Evolutionary conservation across 2,113 vertebrate genomes (phyloP).

Genomic region (Sturnira hondurensis): DNA sequence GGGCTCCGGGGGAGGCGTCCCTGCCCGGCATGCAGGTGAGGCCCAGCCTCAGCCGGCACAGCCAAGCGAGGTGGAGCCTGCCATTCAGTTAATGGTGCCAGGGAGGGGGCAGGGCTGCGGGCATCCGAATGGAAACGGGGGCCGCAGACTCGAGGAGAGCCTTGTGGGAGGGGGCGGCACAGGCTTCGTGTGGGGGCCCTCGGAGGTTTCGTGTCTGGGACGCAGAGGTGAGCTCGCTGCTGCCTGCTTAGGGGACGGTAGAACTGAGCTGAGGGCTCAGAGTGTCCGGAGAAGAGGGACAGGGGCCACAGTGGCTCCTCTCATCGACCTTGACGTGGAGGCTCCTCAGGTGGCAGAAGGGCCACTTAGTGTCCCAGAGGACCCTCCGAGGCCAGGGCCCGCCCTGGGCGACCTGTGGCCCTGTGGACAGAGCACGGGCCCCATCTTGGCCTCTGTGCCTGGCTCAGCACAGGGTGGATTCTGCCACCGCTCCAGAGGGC

Average conservation of each 20-base stretch:
- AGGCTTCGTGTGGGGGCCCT: not conserved
- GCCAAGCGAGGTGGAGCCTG: fast-evolving
- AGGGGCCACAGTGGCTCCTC: not conserved
- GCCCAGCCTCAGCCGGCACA: fast-evolving
- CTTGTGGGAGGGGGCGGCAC: fast-evolving
- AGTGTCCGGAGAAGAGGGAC: fast-evolving
- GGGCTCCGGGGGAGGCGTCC: not conserved
- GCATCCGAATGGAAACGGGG: not conserved
- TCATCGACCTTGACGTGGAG: not conserved
- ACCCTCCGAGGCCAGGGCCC: no score
- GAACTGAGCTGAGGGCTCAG: no score
- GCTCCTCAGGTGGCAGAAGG: not conserved
- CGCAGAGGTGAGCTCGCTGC: fast-evolving
- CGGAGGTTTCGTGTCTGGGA: no score
- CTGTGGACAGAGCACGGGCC: fast-evolving
- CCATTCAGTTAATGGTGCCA: not conserved
- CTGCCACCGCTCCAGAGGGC: not conserved
- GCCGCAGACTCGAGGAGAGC: not conserved
- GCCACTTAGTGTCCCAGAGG: not conserved
- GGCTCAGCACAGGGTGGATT: not conserved
- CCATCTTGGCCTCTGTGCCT: not conserved
- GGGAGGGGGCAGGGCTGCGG: fast-evolving
- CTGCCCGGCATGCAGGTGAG: not conserved
- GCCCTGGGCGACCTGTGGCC: fast-evolving
- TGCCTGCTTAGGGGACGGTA: not conserved